Percentiles rank a stretch among this genome's conserved stretches.
These are phyloP conservation scores for Thalassaphorura encarpata DNA, from an alignment of 1,140 invertebrate genomes.

Conservation along the genomic window DNA sequence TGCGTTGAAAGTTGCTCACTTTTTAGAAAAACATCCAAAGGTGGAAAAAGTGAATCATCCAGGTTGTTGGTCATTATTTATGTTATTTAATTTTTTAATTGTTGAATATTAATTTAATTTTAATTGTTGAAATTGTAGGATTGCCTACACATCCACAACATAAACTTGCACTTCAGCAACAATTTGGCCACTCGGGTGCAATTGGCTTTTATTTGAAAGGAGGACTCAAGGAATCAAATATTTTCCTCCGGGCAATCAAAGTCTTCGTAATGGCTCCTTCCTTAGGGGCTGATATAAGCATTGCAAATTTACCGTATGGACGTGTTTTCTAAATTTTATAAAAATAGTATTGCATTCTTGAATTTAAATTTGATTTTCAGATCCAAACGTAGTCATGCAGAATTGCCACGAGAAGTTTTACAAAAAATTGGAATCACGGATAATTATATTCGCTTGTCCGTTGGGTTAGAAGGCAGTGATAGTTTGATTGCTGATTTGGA, in stretches of 20 bases:
- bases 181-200: conserved; percentile 51
- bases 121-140: too few relatives aligned
- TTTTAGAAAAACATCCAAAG: conserved; percentile 44
- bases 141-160: conserved; percentile 52
- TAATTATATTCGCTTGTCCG: too few relatives aligned
- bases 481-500: too few relatives aligned
- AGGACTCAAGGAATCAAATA: conserved; percentile 40
- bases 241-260: conserved; percentile 38
- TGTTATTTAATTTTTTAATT: too few relatives aligned
- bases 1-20: conserved; percentile 48
- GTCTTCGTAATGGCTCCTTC: background rate
- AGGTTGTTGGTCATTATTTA: too few relatives aligned
- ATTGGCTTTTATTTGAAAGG: conserved; percentile 49
- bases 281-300: conserved; percentile 6
- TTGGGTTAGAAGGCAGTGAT: too few relatives aligned
- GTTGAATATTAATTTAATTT: too few relatives aligned
- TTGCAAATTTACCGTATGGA: conserved; percentile 17
- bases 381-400: too few relatives aligned
- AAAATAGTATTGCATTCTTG: background rate
- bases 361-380: background rate
- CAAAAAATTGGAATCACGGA: too few relatives aligned
- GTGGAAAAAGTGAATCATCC: conserved; percentile 51
- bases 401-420: too few relatives aligned
- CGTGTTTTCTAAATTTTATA: conserved; percentile 4
- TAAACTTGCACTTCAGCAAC: conserved; percentile 47